Base-by-base conservation (phyloP, 2,888 invertebrate genomes). In the Ferrisia virgata region DNA sequence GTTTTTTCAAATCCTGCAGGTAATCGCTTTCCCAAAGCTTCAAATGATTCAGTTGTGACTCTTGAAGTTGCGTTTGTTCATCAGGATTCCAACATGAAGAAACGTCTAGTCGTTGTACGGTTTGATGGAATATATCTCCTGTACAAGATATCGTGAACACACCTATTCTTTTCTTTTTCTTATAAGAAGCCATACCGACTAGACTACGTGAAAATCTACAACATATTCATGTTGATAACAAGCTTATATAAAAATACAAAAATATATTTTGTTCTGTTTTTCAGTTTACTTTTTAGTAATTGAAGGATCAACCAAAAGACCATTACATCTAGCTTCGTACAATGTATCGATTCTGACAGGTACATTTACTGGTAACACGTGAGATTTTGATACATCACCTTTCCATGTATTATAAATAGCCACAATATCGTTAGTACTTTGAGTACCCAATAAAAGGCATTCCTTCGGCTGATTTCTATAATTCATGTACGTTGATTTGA, bases 271-370 rank as follows among this genome's bases (percentile, higher is more conserved):
- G n/a, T n/a, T n/a, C n/a, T n/a, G n/a, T n/a, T 28, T 18, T 31
- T 22, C 22, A 9, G 31, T 5, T 80, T 69, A 84, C 84, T 69
- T 79, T 2, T 80, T 64, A n/a, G 53, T 53, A 3, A 84, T 15
- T 0, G 39, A 33, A 36, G 69, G 79, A 79, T 84, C 39, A 13
- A 15, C 11, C 1, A 79, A 36, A 8, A 84, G 25, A 2, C 84
- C 80, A 69, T 84, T 64, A 0, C 22, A 15, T 22, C 43, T 58
- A n/a, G 84, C 84, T 40, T 69, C 69, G 18, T 79, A 69, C 31
- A 80, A 43, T 6, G 84, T 84, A 80, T 84, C 80, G 5, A 80
- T 28, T 84, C 69, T 84, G 40, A 28, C 69, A 25, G 84, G 84
- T 25, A 84, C 40, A 13, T 36, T 39, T 0, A 84, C 33, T 15